Conservation (phyloP, 2,797 vertebrate genomes). For the Rhodeus uyekii region DNA sequence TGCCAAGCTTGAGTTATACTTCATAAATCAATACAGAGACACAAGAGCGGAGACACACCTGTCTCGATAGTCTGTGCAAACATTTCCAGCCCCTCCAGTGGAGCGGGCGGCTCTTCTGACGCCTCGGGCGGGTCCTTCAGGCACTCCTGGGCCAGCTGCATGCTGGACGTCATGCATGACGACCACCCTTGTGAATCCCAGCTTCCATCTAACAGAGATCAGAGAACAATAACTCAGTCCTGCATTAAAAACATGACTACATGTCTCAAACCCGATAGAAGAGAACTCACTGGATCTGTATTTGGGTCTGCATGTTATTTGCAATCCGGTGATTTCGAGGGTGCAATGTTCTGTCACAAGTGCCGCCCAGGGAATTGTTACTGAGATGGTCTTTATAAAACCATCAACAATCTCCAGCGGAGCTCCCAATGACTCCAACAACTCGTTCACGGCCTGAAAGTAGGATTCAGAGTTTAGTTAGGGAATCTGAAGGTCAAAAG, state of each 20-base stretch:
- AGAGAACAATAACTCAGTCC: neutral
- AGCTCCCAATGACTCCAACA: slow-evolving; percentile 85
- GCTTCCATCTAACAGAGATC: slow-evolving; percentile 67
- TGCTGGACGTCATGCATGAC: slow-evolving; percentile 92
- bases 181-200: slow-evolving; percentile 89
- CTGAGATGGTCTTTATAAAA: slow-evolving; percentile 85
- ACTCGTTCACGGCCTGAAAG: slow-evolving; percentile 87
- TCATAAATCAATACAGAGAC: neutral
- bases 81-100: slow-evolving; percentile 92
- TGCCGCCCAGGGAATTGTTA: slow-evolving; percentile 92
- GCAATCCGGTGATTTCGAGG: slow-evolving; percentile 85
- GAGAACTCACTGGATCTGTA: slow-evolving; percentile 83
- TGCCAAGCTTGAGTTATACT: no score
- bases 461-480: neutral
- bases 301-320: slow-evolving; percentile 89
- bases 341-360: slow-evolving; percentile 92
- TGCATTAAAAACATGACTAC: neutral
- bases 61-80: slow-evolving; percentile 96
- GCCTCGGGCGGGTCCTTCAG: slow-evolving; percentile 87
- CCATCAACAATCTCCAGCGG: slow-evolving; percentile 91
- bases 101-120: slow-evolving; percentile 86
- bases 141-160: slow-evolving; percentile 94
- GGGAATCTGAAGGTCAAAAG: neutral
- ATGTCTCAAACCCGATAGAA: neutral
- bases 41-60: slow-evolving; percentile 58